Conservation (phyloP, 2,113 vertebrate genomes). For the Leptosomus discolor region DNA sequence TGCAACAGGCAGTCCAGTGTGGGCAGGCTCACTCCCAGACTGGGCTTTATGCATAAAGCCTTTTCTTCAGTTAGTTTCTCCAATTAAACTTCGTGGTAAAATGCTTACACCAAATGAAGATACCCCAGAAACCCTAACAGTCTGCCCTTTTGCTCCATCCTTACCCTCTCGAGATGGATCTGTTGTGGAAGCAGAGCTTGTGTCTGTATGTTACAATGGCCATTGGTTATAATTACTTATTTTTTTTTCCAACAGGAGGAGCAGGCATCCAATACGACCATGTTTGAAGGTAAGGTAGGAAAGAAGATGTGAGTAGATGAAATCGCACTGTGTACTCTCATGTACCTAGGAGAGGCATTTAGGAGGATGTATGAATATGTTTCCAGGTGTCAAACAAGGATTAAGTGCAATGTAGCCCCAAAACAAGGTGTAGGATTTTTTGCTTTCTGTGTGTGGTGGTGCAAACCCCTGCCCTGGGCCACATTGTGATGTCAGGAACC, state of each 20-base stretch:
- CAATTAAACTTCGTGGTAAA: background rate
- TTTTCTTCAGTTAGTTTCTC: background rate
- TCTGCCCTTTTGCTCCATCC: background rate
- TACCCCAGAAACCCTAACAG: background rate
- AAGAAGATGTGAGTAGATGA: background rate
- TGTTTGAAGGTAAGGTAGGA: background rate
- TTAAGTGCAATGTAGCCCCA: background rate
- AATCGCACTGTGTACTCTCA: background rate
- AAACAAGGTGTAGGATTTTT: background rate
- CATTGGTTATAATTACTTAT: background rate
- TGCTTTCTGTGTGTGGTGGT: background rate
- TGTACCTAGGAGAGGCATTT: background rate
- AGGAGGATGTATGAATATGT: background rate
- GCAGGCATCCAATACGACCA: accelerated
- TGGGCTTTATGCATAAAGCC: background rate
- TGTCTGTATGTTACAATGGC: background rate
- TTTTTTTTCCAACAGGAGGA: background rate
- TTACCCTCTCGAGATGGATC: background rate
- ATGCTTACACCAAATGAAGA: background rate
- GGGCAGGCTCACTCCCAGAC: background rate
- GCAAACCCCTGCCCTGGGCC: no score
- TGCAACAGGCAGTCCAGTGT: background rate
- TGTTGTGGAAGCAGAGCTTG: background rate
- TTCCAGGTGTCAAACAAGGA: background rate
- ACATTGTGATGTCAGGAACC: no score